These are phyloP conservation scores for Intellagama lesueurii DNA, from an alignment of 2,797 vertebrate genomes.

Conservation along the genomic window DNA sequence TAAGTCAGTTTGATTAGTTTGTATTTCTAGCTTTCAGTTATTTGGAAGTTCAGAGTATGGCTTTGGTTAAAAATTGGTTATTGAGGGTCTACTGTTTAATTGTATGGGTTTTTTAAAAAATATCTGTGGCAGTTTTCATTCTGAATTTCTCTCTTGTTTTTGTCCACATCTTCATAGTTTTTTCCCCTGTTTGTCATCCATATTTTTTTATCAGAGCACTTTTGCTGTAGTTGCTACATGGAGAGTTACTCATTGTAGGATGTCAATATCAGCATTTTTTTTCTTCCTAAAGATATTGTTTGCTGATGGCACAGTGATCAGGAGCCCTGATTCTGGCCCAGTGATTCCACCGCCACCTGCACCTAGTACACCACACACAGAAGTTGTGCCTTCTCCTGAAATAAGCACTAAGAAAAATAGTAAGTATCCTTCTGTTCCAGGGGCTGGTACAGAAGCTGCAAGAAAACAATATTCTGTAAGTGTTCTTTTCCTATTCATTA, in stretches of 20 bases:
- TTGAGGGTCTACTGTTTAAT: too few species aligned
- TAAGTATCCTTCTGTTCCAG: constrained; percentile 30
- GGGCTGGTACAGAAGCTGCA: background rate
- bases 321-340: constrained; percentile 83
- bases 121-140: background rate
- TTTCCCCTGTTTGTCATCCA: too few species aligned
- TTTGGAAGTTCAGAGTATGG: too few species aligned
- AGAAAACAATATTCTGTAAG: background rate
- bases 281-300: constrained; percentile 85
- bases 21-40: too few species aligned
- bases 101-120: background rate
- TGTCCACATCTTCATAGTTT: background rate
- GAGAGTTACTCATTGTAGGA: background rate
- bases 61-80: background rate
- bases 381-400: constrained; percentile 46
- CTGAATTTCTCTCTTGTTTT: background rate
- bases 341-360: constrained; percentile 67
- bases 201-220: background rate
- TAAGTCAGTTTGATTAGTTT: too few species aligned
- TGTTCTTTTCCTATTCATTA: background rate
- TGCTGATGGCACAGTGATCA: constrained; percentile 86
- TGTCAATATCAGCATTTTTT: constrained; percentile 22
- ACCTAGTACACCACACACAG: constrained; percentile 7
- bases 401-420: constrained; percentile 72
- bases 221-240: background rate